phyloP scores from a whole-genome alignment of 2,797 vertebrate species.

The Tamandua tetradactyla region DNA sequence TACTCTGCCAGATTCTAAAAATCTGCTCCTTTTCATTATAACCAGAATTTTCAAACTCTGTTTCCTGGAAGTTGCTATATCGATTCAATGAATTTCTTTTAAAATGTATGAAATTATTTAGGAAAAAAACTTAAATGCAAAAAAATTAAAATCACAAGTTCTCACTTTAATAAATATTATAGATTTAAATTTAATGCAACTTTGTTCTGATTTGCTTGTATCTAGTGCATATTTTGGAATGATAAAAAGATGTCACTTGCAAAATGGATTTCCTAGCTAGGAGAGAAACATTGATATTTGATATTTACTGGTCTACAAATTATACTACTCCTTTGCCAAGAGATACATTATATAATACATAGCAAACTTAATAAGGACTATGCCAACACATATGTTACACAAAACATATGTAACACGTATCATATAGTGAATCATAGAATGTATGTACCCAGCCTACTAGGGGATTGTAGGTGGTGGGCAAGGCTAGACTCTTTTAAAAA shows the following conservation, averaged over 20 bases:
- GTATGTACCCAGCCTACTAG: neutral
- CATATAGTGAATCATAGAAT: neutral
- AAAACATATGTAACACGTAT: neutral
- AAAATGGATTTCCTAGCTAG: neutral
- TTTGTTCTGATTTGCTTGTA: neutral
- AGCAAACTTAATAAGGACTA: neutral
- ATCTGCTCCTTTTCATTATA: neutral
- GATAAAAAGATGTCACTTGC: neutral
- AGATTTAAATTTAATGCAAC: neutral
- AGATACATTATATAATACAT: neutral
- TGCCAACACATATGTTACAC: neutral
- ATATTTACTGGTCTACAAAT: neutral
- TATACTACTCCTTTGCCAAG: neutral
- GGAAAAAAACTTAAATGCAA: too few relatives aligned
- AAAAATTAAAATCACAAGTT: too few relatives aligned
- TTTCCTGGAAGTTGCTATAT: neutral
- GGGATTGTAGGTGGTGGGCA: neutral
- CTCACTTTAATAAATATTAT: neutral
- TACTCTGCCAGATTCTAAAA: neutral
- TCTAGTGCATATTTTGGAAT: conserved; percentile 39
- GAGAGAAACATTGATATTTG: neutral
- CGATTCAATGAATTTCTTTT: conserved; percentile 7
- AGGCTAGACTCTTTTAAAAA: neutral
- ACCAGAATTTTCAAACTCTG: neutral
- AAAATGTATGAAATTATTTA: neutral